Evolutionary conservation across 1,140 invertebrate genomes (phyloP), one percentile per base, ranked within the genome.

Genomic region (Drosophila serrata): DNA sequence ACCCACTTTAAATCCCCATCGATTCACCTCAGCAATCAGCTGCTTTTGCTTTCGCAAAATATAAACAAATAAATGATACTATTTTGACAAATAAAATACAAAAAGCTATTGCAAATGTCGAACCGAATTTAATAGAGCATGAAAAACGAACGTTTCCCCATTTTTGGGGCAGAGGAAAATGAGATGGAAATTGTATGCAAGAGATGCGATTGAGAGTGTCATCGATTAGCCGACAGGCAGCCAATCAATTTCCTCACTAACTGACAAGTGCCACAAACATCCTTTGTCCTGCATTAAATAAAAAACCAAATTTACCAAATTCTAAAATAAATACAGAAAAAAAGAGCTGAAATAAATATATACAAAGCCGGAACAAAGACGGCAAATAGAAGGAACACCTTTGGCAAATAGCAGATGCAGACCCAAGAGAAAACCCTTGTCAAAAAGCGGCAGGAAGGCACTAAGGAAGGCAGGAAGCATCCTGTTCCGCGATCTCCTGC

Each of bases 151-250:
- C 31, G 57, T 43, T 40, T 15, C 19, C 24, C 15, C n/a, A n/a
- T n/a, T 64, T 15, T 24, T 22, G 19, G 4, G 5, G 5, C n/a
- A n/a, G n/a, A 12, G 17, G 11, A 46, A 31, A 63, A 64, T 49
- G 22, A 64, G 42, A 78, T 78, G 70, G 70, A 59, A 76, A 77
- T 57, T 55, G 19, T 59, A 75, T 82, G 68, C 62, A 39, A 55
- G 45, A 42, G 31, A 22, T 37, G 51, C 53, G 48, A 48, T 53
- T 46, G 58, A 80, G 84, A 80, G 84, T 88, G 84, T 88, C 84
- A 85, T 63, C 77, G 85, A 88, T 88, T 88, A 88, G 84, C 61
- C 70, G 85, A 79, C 84, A 85, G 77, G 84, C 84, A 88, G 84
- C 84, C 84, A 90, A 88, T 88, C 84, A 90, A 90, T 88, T 75